Base-by-base conservation (phyloP, 2,797 vertebrate genomes). In the Phataginus tetradactyla region DNA sequence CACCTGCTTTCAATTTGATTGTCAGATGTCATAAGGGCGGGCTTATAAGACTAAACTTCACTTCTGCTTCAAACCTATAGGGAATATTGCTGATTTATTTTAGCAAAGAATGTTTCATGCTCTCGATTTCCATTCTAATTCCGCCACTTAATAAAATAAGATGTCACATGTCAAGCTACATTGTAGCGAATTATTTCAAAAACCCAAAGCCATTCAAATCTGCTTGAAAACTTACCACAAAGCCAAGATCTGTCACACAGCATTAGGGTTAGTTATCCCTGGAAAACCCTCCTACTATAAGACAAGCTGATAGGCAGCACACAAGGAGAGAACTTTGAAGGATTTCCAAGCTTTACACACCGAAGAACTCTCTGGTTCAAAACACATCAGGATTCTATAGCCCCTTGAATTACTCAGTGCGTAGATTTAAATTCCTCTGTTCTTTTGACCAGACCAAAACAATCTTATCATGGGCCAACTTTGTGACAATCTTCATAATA, bases 1-100 rank as follows among this genome's bases (percentile, higher is more conserved):
- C 95, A n/a, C 78, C 57, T 90, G 97, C 71, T 94, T 96, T 97
- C 97, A 95, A 97, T 97, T 96, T 97, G 96, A 96, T 94, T 97
- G 90, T 91, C 92, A 97, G 84, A 88, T 96, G 95, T 94, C 97
- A 94, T 90, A 97, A 97, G 91, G 84, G 75, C 18, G 5, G 88
- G 83, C 81, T 95, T 96, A 92, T 57, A 85, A 92, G 77, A 88
- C 75, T 42, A 87, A 88, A 90, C 63, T 25, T 92, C 71, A 83
- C 61, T 90, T 79, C 78, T 96, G 84, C 80, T 86, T 63, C 93
- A 93, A 92, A 78, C 53, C 89, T 71, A 72, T 39, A 57, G 94
- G 91, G 93, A 95, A 93, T 91, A 68, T 78, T 84, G 34, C 68
- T 95, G 79, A 94, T 98, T 98, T 27, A 98, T 80, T 83, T 98